Percentiles rank a stretch among this genome's conserved stretches.
These are phyloP conservation scores for Apantesis nais DNA, from an alignment of 2,888 invertebrate genomes.

Conservation along the genomic window DNA sequence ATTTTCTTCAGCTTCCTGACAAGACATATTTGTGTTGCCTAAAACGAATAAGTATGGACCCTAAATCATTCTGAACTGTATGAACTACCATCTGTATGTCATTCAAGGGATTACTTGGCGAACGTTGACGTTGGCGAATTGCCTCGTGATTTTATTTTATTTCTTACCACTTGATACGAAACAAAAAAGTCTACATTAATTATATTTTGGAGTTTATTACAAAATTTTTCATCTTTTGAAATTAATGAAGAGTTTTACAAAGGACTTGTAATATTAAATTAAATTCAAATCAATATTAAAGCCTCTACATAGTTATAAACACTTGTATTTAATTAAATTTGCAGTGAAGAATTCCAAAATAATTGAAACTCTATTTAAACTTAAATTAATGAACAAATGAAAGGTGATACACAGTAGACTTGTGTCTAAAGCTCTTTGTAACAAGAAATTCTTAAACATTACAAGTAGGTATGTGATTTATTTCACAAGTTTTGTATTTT, in stretches of 20 bases:
- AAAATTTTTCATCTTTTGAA: not conserved
- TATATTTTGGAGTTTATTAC: not conserved
- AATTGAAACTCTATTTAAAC: not conserved
- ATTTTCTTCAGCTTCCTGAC: no score
- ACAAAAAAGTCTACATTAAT: no score
- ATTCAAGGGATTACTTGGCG: no score
- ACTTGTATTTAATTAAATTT: not conserved
- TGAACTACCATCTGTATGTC: no score
- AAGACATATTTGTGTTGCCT: no score
- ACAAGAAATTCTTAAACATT: not conserved
- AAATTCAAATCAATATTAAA: not conserved
- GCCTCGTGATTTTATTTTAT: no score
- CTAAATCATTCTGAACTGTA: no score
- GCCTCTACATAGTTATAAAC: not conserved
- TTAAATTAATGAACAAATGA: not conserved
- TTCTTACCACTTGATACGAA: no score
- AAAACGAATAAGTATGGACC: no score
- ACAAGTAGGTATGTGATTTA: not conserved
- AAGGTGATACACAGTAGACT: no score
- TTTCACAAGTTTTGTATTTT: not conserved
- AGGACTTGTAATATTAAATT: not conserved
- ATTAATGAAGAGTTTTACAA: not conserved
- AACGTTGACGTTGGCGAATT: no score
- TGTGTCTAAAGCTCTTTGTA: no score
- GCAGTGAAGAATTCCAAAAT: not conserved